A percentile compares a stretch with the other conserved stretches of the same genome.
Conservation (phyloP, 1,140 invertebrate genomes). For the Drosophila watanabei region DNA sequence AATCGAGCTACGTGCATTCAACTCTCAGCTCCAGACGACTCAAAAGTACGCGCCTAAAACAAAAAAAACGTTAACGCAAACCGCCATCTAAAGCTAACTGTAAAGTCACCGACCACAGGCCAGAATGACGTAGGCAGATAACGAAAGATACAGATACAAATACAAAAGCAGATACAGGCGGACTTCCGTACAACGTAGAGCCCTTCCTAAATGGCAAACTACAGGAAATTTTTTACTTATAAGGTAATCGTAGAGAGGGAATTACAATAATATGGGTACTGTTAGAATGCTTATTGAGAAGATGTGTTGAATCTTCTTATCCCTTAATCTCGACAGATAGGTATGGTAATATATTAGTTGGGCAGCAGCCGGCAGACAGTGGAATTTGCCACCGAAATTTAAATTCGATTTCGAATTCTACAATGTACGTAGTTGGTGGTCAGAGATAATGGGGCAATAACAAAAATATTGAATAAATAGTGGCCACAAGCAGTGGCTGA, state of each 20-base stretch:
- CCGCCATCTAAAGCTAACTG: slow-evolving; percentile 44
- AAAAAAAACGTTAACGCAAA: slow-evolving; percentile 9
- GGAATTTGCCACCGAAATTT: slow-evolving; percentile 59
- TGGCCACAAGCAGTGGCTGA: slow-evolving; percentile 71
- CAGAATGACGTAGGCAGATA: slow-evolving; percentile 66
- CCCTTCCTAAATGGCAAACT: background rate
- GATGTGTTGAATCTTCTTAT: background rate
- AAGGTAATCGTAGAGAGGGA: background rate
- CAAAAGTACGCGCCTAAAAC: slow-evolving; percentile 47
- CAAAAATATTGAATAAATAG: slow-evolving; percentile 71
- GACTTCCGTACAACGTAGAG: slow-evolving; percentile 9
- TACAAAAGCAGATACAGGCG: slow-evolving; percentile 10
- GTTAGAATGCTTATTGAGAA: background rate
- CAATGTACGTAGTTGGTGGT: slow-evolving; percentile 64
- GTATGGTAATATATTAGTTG: background rate
- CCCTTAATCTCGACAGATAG: background rate
- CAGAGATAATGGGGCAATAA: slow-evolving; percentile 62
- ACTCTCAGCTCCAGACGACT: slow-evolving; percentile 49
- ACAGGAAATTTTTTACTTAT: background rate
- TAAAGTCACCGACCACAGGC: slow-evolving; percentile 45
- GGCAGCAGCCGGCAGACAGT: slow-evolving; percentile 15
- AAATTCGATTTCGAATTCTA: slow-evolving; percentile 48
- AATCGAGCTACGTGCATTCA: slow-evolving; percentile 61
- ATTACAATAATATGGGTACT: background rate
- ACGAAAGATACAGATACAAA: slow-evolving; percentile 21